Conservation (phyloP, 1,140 invertebrate species). For the Drosophila mojavensis region DNA sequence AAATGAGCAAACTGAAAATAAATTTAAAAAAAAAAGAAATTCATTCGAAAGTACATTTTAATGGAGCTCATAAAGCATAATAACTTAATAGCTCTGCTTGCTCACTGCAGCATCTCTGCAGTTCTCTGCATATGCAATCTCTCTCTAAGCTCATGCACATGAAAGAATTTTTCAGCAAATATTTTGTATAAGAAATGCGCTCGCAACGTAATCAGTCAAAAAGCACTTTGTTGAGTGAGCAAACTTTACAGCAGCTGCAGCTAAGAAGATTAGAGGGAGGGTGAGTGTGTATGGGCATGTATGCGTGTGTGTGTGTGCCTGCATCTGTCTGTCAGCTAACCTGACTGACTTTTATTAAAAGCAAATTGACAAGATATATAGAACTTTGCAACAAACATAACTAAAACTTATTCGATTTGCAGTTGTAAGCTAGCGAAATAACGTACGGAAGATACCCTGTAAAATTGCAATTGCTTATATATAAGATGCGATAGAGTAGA, state of each 20-base stretch:
- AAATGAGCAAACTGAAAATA: background rate
- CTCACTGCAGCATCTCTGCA: too few species aligned
- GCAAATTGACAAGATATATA: background rate
- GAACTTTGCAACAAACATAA: background rate
- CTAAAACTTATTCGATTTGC: background rate
- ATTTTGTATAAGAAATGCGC: background rate
- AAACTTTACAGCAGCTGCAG: background rate
- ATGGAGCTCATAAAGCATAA: slow-evolving; percentile 20
- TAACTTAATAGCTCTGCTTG: background rate
- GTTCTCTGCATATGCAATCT: background rate
- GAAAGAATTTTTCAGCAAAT: background rate
- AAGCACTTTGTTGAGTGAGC: slow-evolving; percentile 1
- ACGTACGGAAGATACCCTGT: background rate
- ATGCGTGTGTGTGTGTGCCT: background rate
- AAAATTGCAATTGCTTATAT: background rate
- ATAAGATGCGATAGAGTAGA: too few species aligned
- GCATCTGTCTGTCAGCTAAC: background rate
- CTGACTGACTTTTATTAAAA: slow-evolving; percentile 10
- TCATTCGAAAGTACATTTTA: slow-evolving; percentile 13
- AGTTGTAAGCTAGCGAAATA: background rate
- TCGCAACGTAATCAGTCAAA: slow-evolving; percentile 17
- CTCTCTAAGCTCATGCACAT: background rate
- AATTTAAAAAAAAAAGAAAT: too few species aligned
- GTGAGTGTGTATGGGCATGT: background rate
- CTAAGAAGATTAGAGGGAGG: background rate